Percentiles rank a stretch among this genome's conserved stretches.
Evolutionary conservation across 2,113 vertebrate genomes (phyloP).

Genomic region (Caloenas nicobarica): DNA sequence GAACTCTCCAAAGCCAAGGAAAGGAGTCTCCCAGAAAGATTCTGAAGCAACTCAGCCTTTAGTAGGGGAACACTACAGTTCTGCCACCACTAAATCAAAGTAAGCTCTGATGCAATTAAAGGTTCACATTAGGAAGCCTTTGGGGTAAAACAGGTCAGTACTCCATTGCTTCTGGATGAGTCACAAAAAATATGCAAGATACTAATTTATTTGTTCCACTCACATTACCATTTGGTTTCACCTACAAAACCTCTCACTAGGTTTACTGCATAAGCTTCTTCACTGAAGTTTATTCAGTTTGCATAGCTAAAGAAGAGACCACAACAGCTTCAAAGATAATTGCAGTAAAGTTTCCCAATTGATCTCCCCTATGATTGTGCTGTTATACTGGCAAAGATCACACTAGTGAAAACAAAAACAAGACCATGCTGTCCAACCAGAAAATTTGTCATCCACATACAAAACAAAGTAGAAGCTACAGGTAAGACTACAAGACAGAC

Average conservation of each 20-base stretch:
- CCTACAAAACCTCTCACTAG: background rate
- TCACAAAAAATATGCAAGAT: background rate
- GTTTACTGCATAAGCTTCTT: background rate
- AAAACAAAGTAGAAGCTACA: background rate
- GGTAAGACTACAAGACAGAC: background rate
- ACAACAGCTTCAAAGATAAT: background rate
- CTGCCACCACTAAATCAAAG: background rate
- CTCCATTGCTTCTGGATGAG: background rate
- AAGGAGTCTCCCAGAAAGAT: background rate
- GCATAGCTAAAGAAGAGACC: background rate
- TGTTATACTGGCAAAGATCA: background rate
- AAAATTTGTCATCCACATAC: background rate
- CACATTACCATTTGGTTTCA: fast-evolving
- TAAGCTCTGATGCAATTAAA: background rate
- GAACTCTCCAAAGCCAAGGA: background rate
- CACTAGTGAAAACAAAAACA: fast-evolving
- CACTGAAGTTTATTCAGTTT: background rate
- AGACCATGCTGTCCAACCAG: background rate
- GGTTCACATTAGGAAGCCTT: background rate
- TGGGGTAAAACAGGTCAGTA: background rate
- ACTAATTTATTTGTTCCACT: background rate
- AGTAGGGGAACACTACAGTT: background rate
- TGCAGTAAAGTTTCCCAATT: background rate
- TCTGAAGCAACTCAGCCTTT: background rate
- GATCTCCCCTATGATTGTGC: background rate